phyloP scores from a whole-genome alignment of 2,113 vertebrate species.

The Tautogolabrus adspersus region DNA sequence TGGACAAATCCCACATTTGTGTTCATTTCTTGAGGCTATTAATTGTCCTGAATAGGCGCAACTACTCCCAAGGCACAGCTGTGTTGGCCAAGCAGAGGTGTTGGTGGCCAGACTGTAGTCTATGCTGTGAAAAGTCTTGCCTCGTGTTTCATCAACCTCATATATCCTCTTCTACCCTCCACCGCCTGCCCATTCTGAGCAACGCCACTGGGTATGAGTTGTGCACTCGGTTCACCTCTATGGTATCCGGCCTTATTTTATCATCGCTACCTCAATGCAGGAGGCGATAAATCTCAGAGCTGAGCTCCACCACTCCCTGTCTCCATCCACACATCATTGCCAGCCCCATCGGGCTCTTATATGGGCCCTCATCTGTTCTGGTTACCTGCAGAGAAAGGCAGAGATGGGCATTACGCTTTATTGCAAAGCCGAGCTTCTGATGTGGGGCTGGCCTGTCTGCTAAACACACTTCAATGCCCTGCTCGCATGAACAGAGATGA shows the following conservation, averaged over 20 bases:
- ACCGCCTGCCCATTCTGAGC: slow-evolving; percentile 59
- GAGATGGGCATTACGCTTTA: slow-evolving; percentile 78
- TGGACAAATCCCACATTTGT: slow-evolving; percentile 77
- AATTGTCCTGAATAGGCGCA: slow-evolving; percentile 79
- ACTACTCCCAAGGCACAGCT: slow-evolving; percentile 68
- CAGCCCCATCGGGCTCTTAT: slow-evolving; percentile 59
- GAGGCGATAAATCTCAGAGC: slow-evolving; percentile 73
- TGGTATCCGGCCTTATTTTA: slow-evolving; percentile 64
- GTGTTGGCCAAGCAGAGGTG: slow-evolving; percentile 66
- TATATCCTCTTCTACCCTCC: slow-evolving; percentile 63
- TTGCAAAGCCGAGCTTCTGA: slow-evolving; percentile 76
- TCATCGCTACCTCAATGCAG: slow-evolving; percentile 61
- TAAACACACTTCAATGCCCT: slow-evolving; percentile 76
- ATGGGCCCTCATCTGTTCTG: slow-evolving; percentile 78
- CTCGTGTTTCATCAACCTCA: slow-evolving; percentile 83
- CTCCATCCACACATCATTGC: slow-evolving; percentile 48
- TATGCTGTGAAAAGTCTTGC: slow-evolving; percentile 74
- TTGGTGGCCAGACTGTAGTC: slow-evolving; percentile 61
- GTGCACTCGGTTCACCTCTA: slow-evolving; percentile 66
- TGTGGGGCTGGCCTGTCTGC: slow-evolving; percentile 74
- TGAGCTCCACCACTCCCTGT: slow-evolving; percentile 70
- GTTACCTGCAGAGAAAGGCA: slow-evolving; percentile 80
- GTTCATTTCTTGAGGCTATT: slow-evolving; percentile 79
- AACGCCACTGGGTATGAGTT: slow-evolving; percentile 66
- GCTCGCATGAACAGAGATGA: slow-evolving; percentile 76